phyloP scores from a whole-genome alignment of 2,113 vertebrate genomes.

The Syngnathus floridae region DNA sequence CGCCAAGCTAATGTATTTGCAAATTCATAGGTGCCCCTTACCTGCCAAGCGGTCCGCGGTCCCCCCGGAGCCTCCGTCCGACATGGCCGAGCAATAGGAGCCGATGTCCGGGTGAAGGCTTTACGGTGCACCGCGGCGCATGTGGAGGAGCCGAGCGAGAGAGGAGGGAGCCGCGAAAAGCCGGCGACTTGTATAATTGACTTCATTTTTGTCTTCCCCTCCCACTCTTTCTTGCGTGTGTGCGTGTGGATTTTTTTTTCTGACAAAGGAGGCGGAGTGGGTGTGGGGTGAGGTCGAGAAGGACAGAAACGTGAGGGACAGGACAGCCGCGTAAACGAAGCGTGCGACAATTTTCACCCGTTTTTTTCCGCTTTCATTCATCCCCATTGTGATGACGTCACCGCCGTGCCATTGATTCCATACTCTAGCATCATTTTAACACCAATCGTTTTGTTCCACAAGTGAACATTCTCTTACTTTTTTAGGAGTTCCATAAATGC shows the following conservation, averaged over 20 bases:
- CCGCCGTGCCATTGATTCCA: neutral
- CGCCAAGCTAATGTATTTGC: neutral
- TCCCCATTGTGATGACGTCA: neutral
- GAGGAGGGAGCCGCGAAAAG: slow-evolving; percentile 34
- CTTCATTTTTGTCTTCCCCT: slow-evolving; percentile 43
- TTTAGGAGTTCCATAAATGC: neutral
- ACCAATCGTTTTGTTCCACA: neutral
- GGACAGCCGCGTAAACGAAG: slow-evolving; percentile 9
- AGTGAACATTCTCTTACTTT: neutral
- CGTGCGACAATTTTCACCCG: neutral
- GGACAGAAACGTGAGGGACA: slow-evolving; percentile 14
- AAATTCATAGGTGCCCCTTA: slow-evolving; percentile 8
- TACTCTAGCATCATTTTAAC: neutral
- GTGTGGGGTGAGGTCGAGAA: neutral
- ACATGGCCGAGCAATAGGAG: slow-evolving; percentile 51
- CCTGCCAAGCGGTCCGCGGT: slow-evolving; percentile 34
- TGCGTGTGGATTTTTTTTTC: neutral
- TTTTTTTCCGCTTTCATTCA: slow-evolving; percentile 13
- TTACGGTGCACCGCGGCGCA: slow-evolving; percentile 37
- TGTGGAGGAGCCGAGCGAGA: slow-evolving; percentile 43
- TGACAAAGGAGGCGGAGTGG: slow-evolving; percentile 1
- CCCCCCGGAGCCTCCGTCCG: slow-evolving; percentile 39
- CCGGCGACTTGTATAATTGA: slow-evolving; percentile 50
- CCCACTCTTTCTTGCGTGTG: slow-evolving; percentile 15
- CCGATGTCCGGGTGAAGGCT: slow-evolving; percentile 34